Conservation (phyloP, 2,797 vertebrate species). For the Heteromormyrus szaboi region DNA sequence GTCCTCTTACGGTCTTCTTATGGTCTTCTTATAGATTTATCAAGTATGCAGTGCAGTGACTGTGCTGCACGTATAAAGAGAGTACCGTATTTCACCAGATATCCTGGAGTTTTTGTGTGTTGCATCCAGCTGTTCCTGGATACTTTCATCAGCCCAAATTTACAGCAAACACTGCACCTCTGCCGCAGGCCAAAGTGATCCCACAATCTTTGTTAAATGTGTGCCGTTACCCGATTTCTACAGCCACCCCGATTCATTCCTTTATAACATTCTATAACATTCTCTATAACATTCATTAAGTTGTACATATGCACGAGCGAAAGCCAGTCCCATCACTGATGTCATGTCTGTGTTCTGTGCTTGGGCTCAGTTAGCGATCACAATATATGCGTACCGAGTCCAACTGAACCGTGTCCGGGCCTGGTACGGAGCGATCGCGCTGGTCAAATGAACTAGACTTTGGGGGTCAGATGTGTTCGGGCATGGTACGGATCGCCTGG, state of each 20-base stretch:
- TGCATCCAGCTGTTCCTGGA: background rate
- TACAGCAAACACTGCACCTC: background rate
- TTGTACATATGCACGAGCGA: background rate
- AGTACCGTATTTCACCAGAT: background rate
- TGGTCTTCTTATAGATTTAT: background rate
- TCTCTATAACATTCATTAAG: background rate
- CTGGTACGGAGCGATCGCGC: background rate
- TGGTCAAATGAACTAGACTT: background rate
- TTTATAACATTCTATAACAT: background rate
- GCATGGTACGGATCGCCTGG: background rate
- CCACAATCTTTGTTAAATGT: background rate
- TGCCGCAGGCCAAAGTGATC: background rate
- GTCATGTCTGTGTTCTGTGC: background rate
- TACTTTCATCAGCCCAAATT: background rate
- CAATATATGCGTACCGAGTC: background rate
- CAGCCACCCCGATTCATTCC: background rate
- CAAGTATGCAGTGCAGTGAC: background rate
- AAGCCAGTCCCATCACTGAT: background rate
- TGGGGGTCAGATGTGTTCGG: background rate
- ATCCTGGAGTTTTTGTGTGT: background rate
- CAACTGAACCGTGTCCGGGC: background rate
- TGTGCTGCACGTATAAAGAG: background rate
- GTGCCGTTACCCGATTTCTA: background rate
- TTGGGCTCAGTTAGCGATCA: background rate
- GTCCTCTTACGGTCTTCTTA: background rate